These are phyloP conservation scores for Mobula hypostoma DNA, from an alignment of 2,113 vertebrate genomes.

Conservation along the genomic window DNA sequence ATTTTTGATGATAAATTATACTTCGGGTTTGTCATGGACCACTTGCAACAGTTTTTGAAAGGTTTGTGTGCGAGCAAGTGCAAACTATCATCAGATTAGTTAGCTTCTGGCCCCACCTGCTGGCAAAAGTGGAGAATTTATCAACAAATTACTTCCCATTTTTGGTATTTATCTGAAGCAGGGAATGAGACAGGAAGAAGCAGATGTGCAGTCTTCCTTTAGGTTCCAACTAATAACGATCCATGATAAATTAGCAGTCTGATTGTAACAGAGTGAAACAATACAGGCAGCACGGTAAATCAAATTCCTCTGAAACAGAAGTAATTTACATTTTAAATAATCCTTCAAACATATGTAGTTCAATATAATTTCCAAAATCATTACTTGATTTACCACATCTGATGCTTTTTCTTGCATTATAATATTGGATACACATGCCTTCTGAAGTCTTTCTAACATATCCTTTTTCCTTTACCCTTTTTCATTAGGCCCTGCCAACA, in stretches of 20 bases:
- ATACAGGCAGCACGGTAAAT: background rate
- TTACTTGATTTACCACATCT: background rate
- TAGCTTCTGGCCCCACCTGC: background rate
- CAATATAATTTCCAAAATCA: background rate
- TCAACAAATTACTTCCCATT: too few species aligned
- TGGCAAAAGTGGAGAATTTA: background rate
- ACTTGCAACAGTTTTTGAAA: background rate
- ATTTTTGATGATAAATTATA: too few species aligned
- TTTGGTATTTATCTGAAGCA: too few species aligned
- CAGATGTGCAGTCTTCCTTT: background rate
- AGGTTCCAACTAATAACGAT: background rate
- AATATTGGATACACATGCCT: background rate
- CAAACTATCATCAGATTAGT: background rate
- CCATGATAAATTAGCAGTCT: background rate
- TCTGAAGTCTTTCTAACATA: background rate
- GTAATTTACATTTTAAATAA: background rate
- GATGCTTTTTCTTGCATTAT: background rate
- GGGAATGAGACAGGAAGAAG: too few species aligned
- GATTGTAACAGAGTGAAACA: background rate
- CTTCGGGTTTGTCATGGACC: background rate
- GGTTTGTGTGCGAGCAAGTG: too few species aligned
- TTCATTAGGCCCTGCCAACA: background rate
- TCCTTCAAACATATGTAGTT: background rate
- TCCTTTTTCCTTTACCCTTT: background rate
- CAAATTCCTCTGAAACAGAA: background rate